A percentile compares a stretch with the other conserved stretches of the same genome.
These are phyloP conservation scores for Maniola jurtina DNA, from an alignment of 1,140 invertebrate species.

Conservation along the genomic window DNA sequence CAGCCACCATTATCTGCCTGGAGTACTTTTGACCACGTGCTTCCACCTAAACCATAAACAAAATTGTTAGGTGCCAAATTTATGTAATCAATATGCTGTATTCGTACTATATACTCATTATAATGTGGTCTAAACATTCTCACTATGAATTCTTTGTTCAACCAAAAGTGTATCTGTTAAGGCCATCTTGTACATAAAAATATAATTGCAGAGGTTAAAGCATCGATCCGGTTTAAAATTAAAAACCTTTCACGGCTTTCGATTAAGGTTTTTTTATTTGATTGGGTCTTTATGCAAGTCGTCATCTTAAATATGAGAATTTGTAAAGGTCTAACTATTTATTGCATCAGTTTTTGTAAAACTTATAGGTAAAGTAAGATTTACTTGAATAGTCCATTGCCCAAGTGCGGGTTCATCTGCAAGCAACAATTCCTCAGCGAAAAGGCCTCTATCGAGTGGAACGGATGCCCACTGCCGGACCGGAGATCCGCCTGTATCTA, in stretches of 20 bases:
- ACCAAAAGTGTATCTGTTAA: constrained; percentile 22
- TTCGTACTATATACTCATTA: background rate
- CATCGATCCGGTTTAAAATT: constrained; percentile 17
- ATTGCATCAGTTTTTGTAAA: too few relatives aligned
- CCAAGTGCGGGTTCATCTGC: constrained; percentile 93
- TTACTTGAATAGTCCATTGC: constrained; percentile 91
- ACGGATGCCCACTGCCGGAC: constrained; percentile 89
- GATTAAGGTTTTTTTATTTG: background rate
- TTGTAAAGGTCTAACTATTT: too few relatives aligned
- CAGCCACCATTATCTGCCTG: constrained; percentile 89
- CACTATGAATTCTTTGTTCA: background rate
- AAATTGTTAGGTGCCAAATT: background rate
- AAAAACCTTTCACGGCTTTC: constrained; percentile 13
- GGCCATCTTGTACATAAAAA: constrained; percentile 20
- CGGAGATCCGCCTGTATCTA: constrained; percentile 89
- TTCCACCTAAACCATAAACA: constrained; percentile 46
- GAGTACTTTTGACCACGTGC: constrained; percentile 83
- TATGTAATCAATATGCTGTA: background rate
- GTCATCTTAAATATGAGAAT: too few relatives aligned
- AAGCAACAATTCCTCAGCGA: constrained; percentile 87
- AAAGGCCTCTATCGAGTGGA: constrained; percentile 86
- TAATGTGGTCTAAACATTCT: background rate
- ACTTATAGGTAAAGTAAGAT: too few relatives aligned
- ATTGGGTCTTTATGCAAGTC: too few relatives aligned
- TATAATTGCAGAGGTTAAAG: constrained; percentile 19